Evolutionary conservation across 2,113 vertebrate genomes (phyloP).

Genomic region (Monopterus albus): DNA sequence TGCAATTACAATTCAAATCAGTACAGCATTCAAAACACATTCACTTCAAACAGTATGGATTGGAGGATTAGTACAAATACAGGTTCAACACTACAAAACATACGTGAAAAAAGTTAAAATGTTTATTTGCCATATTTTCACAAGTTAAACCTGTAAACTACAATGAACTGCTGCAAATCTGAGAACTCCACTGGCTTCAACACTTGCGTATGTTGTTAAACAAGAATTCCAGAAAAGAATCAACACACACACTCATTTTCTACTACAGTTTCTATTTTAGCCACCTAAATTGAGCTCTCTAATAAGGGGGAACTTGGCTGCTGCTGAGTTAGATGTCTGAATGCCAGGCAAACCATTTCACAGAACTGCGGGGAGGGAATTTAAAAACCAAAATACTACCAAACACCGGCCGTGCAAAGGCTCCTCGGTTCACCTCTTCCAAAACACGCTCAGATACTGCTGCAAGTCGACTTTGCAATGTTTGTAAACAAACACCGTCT

Average conservation of each 20-base stretch:
- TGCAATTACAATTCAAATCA: too few species aligned
- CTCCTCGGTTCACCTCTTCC: not conserved
- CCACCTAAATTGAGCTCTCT: not conserved
- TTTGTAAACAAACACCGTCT: conserved; percentile 49
- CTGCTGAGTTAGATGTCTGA: not conserved
- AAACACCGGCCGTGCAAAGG: conserved; percentile 3
- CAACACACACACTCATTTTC: not conserved
- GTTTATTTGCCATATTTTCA: too few species aligned
- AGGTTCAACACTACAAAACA: not conserved
- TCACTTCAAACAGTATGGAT: not conserved
- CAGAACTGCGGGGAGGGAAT: not conserved
- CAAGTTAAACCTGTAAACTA: not conserved
- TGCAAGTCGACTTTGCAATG: not conserved
- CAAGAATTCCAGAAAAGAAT: not conserved
- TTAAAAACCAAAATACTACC: not conserved
- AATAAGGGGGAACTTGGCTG: conserved; percentile 28
- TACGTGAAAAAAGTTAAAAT: too few species aligned
- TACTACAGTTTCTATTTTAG: conserved; percentile 25
- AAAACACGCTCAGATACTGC: conserved; percentile 24
- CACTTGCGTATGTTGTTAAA: conserved; percentile 37
- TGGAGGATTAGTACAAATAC: too few species aligned
- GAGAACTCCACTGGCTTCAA: not conserved
- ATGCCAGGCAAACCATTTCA: not conserved
- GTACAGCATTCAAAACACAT: not conserved
- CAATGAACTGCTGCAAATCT: not conserved